phyloP scores from a whole-genome alignment of 1,140 invertebrate genomes.

The Bombus picipes region DNA sequence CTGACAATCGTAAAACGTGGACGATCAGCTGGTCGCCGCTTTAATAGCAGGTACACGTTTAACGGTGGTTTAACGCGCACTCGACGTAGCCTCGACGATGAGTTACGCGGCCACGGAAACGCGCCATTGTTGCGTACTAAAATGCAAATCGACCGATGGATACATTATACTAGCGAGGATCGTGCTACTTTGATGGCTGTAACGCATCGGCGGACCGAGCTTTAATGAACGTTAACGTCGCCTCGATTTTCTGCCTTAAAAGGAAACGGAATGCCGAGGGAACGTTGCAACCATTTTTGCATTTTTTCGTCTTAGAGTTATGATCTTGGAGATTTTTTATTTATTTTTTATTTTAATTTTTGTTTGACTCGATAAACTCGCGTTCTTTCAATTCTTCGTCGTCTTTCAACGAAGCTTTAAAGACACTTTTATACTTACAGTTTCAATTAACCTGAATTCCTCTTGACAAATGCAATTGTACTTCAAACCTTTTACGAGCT shows the following conservation, averaged over 20 bases:
- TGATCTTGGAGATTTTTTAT: neutral
- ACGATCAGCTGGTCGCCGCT: conserved; percentile 30
- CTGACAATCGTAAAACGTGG: conserved; percentile 79
- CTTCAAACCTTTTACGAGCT: neutral
- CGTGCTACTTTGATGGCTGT: conserved; percentile 6
- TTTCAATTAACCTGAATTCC: neutral
- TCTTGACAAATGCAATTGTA: too few relatives aligned
- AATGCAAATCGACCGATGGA: conserved; percentile 30
- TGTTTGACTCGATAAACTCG: too few relatives aligned
- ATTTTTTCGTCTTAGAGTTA: neutral
- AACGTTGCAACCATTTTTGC: neutral
- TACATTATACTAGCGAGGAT: neutral
- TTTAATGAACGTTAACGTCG: conserved; percentile 16
- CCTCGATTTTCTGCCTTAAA: conserved; percentile 3
- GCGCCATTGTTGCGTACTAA: conserved; percentile 1
- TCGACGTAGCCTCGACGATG: neutral
- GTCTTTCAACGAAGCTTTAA: too few relatives aligned
- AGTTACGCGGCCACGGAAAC: neutral
- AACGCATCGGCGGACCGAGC: neutral
- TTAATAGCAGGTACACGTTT: neutral
- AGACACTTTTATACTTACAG: too few relatives aligned
- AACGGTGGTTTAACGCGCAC: conserved; percentile 10
- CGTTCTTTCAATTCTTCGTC: too few relatives aligned
- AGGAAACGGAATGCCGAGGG: neutral
- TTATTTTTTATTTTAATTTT: neutral